These are phyloP conservation scores for Sesia apiformis DNA, from an alignment of 2,888 invertebrate species.

Conservation along the genomic window DNA sequence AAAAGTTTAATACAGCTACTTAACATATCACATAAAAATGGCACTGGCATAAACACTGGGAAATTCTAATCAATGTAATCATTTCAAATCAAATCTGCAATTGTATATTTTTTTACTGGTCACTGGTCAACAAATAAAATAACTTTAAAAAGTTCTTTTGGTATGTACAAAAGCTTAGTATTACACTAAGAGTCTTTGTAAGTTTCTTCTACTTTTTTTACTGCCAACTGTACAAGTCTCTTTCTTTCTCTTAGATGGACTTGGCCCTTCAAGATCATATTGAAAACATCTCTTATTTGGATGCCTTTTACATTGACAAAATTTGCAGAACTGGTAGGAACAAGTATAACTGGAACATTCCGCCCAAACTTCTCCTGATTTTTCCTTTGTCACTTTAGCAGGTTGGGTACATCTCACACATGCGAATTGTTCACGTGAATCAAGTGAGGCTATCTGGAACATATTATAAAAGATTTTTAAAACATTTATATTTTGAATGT, in stretches of 20 bases:
- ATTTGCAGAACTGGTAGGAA: slow-evolving; percentile 67
- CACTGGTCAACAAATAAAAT: too few species aligned
- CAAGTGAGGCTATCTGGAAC: slow-evolving; percentile 55
- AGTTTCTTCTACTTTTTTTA: slow-evolving; percentile 56
- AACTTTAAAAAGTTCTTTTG: too few species aligned
- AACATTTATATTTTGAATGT: neutral
- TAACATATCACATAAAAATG: slow-evolving; percentile 15
- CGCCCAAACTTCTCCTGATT: slow-evolving; percentile 66
- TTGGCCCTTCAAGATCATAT: slow-evolving; percentile 60
- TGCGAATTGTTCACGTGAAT: slow-evolving; percentile 42
- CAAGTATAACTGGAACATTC: slow-evolving; percentile 66
- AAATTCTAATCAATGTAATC: slow-evolving; percentile 11
- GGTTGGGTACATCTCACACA: slow-evolving; percentile 59
- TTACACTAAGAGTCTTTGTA: slow-evolving; percentile 38
- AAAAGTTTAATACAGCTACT: too few species aligned
- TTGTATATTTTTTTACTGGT: neutral
- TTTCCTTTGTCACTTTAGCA: slow-evolving; percentile 57
- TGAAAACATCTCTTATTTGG: slow-evolving; percentile 52
- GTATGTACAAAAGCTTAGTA: neutral
- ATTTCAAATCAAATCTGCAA: neutral
- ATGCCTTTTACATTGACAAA: slow-evolving; percentile 56
- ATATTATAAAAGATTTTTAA: neutral
- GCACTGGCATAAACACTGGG: slow-evolving; percentile 27
- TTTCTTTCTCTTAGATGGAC: slow-evolving; percentile 66
- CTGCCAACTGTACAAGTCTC: slow-evolving; percentile 41